Percentiles rank a stretch among this genome's conserved stretches.
Conservation (phyloP, 2,888 invertebrate genomes). For the Pterostichus niger region DNA sequence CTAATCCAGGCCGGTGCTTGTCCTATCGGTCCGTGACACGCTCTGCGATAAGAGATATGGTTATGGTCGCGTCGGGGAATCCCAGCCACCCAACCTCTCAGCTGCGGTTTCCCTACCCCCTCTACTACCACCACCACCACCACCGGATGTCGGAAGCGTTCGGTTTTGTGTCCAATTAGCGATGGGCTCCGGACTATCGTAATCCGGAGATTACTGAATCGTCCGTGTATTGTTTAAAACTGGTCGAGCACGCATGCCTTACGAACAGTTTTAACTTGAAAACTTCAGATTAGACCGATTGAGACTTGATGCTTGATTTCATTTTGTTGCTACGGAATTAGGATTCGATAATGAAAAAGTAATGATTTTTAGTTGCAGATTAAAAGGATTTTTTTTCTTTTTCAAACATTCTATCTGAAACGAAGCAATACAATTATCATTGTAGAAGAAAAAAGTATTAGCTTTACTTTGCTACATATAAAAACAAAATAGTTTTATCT, state of each 20-base stretch:
- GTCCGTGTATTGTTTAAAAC: slow-evolving; percentile 61
- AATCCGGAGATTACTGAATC: slow-evolving; percentile 58
- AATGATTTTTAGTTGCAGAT: slow-evolving; percentile 24
- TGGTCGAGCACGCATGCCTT: slow-evolving; percentile 17
- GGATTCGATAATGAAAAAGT: slow-evolving; percentile 31
- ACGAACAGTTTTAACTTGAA: slow-evolving; percentile 36
- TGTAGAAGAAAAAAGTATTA: neutral
- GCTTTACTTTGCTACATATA: too few species aligned
- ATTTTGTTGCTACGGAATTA: neutral
- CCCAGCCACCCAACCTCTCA: neutral
- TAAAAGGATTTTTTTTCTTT: neutral
- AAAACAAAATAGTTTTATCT: too few species aligned
- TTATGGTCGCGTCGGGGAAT: slow-evolving; percentile 41
- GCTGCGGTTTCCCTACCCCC: neutral
- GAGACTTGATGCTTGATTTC: slow-evolving; percentile 36
- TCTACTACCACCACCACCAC: neutral
- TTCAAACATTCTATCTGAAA: neutral
- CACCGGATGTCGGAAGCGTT: slow-evolving; percentile 50
- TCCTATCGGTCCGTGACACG: slow-evolving; percentile 61
- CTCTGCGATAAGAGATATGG: slow-evolving; percentile 65
- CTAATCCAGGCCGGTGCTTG: slow-evolving; percentile 49
- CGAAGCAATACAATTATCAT: too few species aligned
- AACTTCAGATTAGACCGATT: slow-evolving; percentile 34
- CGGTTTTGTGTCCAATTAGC: slow-evolving; percentile 66
- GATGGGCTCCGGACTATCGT: slow-evolving; percentile 53